These are phyloP conservation scores for Oasisia sp. DNA, from an alignment of 2,888 invertebrate genomes.

Conservation along the genomic window DNA sequence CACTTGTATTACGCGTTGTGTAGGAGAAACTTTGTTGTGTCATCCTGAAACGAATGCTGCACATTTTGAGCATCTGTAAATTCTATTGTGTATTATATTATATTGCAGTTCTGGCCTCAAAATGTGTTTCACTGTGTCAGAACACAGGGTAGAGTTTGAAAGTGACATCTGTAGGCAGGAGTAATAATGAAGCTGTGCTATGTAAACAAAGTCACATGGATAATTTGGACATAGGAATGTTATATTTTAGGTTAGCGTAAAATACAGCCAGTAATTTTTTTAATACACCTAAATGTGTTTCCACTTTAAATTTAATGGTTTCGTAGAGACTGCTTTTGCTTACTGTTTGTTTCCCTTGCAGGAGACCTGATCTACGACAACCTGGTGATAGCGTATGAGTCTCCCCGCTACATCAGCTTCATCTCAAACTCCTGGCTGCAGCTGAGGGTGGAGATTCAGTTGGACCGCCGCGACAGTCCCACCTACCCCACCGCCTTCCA, in stretches of 20 bases:
- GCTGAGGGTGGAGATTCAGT: constrained; percentile 32
- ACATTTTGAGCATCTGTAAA: no score
- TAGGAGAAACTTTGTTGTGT: no score
- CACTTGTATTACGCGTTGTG: neutral
- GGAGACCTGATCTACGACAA: constrained; percentile 31
- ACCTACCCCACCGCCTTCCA: neutral
- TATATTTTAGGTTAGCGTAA: neutral
- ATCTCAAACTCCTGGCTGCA: constrained; percentile 32
- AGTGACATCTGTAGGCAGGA: no score
- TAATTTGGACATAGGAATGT: neutral
- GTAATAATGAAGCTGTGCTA: no score
- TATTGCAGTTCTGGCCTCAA: neutral
- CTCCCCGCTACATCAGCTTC: constrained; percentile 38
- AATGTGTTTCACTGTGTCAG: neutral
- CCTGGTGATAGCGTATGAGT: constrained; percentile 37
- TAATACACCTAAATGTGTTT: neutral
- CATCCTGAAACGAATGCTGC: no score
- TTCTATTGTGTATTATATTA: no score
- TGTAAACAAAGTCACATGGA: neutral
- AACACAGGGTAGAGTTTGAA: no score
- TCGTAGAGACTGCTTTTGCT: neutral
- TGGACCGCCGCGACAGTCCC: constrained; percentile 31
- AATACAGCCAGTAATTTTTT: neutral
- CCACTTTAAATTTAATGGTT: neutral
- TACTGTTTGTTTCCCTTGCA: constrained; percentile 8